phyloP scores from a whole-genome alignment of 1,140 invertebrate genomes.

The Penaeus japonicus region DNA sequence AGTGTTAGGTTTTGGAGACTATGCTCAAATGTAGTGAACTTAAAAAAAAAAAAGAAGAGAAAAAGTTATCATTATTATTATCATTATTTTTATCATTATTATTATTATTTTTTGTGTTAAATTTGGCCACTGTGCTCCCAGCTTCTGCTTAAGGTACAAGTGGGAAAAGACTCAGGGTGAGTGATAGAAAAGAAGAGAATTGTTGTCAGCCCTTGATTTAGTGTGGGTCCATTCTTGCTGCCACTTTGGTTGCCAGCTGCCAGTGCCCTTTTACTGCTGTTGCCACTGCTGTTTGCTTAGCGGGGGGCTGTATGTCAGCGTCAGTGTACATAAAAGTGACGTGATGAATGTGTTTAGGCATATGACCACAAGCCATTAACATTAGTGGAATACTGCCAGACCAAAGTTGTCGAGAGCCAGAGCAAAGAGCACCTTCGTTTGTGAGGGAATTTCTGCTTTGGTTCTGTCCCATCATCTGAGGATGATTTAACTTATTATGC shows the following conservation, averaged over 20 bases:
- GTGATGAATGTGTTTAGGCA: not conserved
- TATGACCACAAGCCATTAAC: not conserved
- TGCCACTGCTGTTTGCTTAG: slow-evolving; percentile 30
- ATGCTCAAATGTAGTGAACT: too few species aligned
- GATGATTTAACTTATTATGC: too few species aligned
- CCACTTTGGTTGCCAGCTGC: slow-evolving; percentile 21
- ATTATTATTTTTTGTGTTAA: not conserved
- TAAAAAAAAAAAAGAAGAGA: too few species aligned
- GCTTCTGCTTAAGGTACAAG: slow-evolving; percentile 2
- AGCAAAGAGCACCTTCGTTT: too few species aligned
- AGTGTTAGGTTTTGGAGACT: too few species aligned
- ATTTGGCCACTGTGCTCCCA: slow-evolving; percentile 10
- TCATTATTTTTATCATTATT: not conserved
- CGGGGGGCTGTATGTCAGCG: not conserved
- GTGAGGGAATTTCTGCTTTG: too few species aligned
- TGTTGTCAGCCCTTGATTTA: slow-evolving; percentile 6
- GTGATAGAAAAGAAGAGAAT: slow-evolving; percentile 28
- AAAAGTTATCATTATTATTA: not conserved
- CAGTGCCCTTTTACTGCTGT: slow-evolving; percentile 30
- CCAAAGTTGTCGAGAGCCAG: not conserved
- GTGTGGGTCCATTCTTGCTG: not conserved
- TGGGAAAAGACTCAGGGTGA: slow-evolving; percentile 30
- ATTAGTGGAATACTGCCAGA: not conserved
- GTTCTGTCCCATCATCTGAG: too few species aligned
- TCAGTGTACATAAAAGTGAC: slow-evolving; percentile 20